Evolutionary conservation across 2,797 vertebrate species (phyloP).

Genomic region (Bufotes viridis): DNA sequence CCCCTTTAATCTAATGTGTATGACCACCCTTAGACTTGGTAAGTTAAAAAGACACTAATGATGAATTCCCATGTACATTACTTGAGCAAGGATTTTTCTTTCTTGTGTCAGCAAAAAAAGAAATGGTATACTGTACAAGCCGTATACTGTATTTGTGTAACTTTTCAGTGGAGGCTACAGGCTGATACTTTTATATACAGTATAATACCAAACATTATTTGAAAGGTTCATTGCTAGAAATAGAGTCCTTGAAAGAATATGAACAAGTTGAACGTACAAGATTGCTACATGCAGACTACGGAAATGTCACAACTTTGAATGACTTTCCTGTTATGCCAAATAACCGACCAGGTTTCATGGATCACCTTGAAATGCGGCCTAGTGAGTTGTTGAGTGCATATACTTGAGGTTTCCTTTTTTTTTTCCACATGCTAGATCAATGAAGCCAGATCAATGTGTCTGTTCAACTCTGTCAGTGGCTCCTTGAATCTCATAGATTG

Average conservation of each 20-base stretch:
- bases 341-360: neutral
- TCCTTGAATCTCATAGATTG: constrained; percentile 48
- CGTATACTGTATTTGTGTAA: neutral
- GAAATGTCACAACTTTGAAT: constrained; percentile 4
- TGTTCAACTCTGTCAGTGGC: constrained; percentile 47
- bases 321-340: constrained; percentile 14
- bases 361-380: constrained; percentile 43
- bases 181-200: neutral
- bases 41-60: too few relatives aligned
- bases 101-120: too few relatives aligned
- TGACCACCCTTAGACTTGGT: too few relatives aligned
- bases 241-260: neutral
- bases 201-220: neutral
- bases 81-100: too few relatives aligned
- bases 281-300: neutral
- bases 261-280: neutral
- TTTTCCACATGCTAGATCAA: constrained; percentile 39
- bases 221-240: neutral
- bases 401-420: constrained; percentile 45
- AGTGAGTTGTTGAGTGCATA: constrained; percentile 28
- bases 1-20: too few relatives aligned
- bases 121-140: neutral
- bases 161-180: neutral
- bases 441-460: constrained; percentile 49
- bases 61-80: too few relatives aligned